phyloP scores from a whole-genome alignment of 2,888 invertebrate genomes.

The Carpatolechia fugitivella region DNA sequence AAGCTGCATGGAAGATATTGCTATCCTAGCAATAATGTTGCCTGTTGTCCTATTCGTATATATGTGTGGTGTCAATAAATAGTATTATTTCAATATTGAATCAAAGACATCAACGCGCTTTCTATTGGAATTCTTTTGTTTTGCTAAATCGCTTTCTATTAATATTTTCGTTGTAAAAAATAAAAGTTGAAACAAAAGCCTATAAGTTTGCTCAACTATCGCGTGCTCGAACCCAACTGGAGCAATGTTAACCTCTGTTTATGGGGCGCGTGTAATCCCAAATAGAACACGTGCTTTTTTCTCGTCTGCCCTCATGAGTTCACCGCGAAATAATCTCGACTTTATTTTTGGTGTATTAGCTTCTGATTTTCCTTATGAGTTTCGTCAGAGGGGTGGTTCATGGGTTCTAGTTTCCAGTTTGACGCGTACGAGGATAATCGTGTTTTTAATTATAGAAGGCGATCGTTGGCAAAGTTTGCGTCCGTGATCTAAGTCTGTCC shows the following conservation, averaged over 20 bases:
- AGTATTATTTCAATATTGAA: too few relatives aligned
- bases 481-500: too few relatives aligned
- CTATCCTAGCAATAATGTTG: too few relatives aligned
- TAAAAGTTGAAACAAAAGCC: background rate
- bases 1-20: too few relatives aligned
- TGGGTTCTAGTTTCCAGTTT: conserved; percentile 67
- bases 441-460: conserved; percentile 71
- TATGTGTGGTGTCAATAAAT: too few relatives aligned
- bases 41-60: too few relatives aligned
- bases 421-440: conserved; percentile 70
- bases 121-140: too few relatives aligned
- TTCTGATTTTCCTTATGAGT: conserved; percentile 28
- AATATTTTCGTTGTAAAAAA: too few relatives aligned
- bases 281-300: conserved; percentile 78
- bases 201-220: conserved; percentile 1
- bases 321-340: conserved; percentile 30
- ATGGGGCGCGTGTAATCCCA: conserved; percentile 73
- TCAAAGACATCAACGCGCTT: too few relatives aligned
- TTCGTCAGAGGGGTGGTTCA: conserved; percentile 44
- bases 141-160: too few relatives aligned
- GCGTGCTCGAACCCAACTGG: conserved; percentile 33
- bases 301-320: conserved; percentile 46
- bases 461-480: conserved; percentile 38
- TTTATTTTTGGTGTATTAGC: conserved; percentile 32
- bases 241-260: conserved; percentile 72